Percentiles rank a stretch among this genome's conserved stretches.
Conservation (phyloP, 2,797 vertebrate species). For the Pachyuromys duprasi region DNA sequence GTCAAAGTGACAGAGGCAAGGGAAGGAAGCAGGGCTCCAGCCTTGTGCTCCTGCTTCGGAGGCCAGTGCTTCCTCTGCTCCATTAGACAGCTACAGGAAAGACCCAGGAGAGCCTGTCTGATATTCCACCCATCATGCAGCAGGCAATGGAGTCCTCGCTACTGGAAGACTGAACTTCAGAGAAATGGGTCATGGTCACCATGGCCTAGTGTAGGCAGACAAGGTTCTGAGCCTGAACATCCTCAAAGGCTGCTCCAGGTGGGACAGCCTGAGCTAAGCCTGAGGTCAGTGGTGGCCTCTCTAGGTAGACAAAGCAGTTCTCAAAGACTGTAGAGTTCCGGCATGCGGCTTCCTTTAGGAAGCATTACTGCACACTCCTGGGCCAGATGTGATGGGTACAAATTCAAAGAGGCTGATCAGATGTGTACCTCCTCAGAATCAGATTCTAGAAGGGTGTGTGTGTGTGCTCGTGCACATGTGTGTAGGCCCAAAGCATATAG, state of each 20-base stretch:
- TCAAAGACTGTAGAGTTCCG: neutral
- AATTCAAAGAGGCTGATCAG: neutral
- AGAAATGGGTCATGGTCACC: neutral
- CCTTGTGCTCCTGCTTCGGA: neutral
- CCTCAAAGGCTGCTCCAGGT: neutral
- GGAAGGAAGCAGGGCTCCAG: neutral
- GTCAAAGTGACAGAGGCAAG: neutral
- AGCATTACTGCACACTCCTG: neutral
- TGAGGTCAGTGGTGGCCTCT: neutral
- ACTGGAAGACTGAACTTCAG: neutral
- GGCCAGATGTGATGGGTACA: neutral
- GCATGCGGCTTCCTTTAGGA: neutral
- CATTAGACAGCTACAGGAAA: neutral
- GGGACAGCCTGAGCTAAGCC: neutral
- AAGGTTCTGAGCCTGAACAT: neutral
- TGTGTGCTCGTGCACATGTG: neutral
- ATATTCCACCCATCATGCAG: neutral
- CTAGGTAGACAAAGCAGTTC: neutral
- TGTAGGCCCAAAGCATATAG: neutral
- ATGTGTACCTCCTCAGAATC: neutral
- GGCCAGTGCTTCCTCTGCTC: neutral
- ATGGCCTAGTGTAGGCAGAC: neutral
- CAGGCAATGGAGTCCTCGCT: neutral
- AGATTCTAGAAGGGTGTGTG: neutral
- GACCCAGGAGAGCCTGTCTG: neutral